Evolutionary conservation across 2,888 invertebrate genomes (phyloP).

Genomic region (Heteropelma amictum): DNA sequence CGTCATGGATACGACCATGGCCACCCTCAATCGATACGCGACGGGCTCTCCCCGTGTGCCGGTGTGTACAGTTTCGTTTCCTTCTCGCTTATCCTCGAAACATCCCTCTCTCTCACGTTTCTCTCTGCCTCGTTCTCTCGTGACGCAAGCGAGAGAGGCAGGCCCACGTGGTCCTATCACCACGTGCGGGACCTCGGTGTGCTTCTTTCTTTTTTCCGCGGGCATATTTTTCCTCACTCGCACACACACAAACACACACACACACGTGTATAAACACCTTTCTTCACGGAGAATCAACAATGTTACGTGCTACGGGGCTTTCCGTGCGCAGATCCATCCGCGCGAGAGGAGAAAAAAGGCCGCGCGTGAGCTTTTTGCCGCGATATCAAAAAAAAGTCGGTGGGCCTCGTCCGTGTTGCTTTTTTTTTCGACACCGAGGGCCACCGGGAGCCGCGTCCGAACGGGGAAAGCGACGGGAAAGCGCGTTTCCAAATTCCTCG

Average conservation of each 20-base stretch:
- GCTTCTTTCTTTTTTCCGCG: constrained; percentile 28
- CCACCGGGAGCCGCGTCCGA: no score
- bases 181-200: constrained; percentile 74
- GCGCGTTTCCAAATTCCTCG: no score
- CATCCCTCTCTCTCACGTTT: constrained; percentile 54
- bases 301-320: no score
- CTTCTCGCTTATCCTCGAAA: constrained; percentile 14
- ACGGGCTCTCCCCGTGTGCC: constrained; percentile 74
- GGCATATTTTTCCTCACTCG: background rate
- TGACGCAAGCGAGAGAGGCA: constrained; percentile 75
- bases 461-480: no score
- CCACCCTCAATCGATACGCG: constrained; percentile 77
- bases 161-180: constrained; percentile 77
- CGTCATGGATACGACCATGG: constrained; percentile 77
- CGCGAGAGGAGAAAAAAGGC: no score
- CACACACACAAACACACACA: no score
- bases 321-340: no score
- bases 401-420: no score
- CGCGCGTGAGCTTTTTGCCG: no score
- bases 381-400: no score
- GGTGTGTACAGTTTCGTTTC: constrained; percentile 45
- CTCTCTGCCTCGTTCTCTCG: constrained; percentile 48
- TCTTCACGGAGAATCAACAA: background rate
- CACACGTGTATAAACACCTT: background rate
- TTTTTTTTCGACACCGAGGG: no score